Base-by-base conservation (phyloP, 2,888 invertebrate species). In the Sussaba pulchella region DNA sequence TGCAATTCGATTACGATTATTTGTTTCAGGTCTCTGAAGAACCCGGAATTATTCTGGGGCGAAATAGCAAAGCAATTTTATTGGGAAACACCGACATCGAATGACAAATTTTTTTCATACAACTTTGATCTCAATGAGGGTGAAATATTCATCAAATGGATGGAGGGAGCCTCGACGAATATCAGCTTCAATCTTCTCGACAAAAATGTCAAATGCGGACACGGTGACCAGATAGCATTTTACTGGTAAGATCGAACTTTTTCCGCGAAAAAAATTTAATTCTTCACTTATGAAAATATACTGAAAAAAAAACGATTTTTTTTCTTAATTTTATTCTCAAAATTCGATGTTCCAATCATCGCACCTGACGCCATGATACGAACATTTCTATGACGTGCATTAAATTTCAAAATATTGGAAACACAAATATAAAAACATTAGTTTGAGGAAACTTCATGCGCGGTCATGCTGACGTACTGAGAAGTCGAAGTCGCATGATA, bases 171-270 rank as follows among this genome's bases (percentile, higher is more conserved):
- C 3, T 95, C 96, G 43, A 99, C 99, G 47, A 99, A 99, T 92
- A 95, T 99, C 83, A 98, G 97, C 91, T 99, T 98, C 93, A 99
- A 99, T 93, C 94, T 98, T 67, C 93, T 99, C 86, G 99, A 99
- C 93, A 95, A 97, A 83, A 97, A 98, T 92, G 95, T 99, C 71
- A 95, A 96, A 88, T 96, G 96, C 86, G 98, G 98, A 14, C 93
- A 96, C 82, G 99, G 98, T 31, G 97, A 98, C 88, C 97, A 96
- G 92, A 94, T 98, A 83, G 99, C 99, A 19, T 99, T 96, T 93
- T 98, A 97, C 92, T 99, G 99, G 99, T 99, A 93, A 96, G 96
- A 93, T n/a, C 17, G 17, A 10, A 10, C 9, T 21, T 9, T n/a
- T n/a, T n/a, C n/a, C n/a, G n/a, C n/a, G n/a, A n/a, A n/a, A n/a